phyloP scores from a whole-genome alignment of 2,888 invertebrate species.

The Synanthedon vespiformis region DNA sequence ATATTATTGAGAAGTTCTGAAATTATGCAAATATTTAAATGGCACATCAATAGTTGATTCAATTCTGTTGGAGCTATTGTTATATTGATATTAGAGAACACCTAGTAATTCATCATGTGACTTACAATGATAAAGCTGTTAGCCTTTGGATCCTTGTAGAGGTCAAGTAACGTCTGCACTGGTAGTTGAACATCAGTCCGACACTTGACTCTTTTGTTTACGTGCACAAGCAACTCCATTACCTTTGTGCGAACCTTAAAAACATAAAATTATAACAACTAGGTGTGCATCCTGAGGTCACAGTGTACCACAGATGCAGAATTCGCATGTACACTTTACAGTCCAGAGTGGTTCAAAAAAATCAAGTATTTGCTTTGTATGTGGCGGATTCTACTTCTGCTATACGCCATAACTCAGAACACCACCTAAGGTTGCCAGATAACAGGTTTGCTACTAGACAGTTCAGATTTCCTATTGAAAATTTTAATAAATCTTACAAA shows the following conservation, averaged over 20 bases:
- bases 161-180: slow-evolving; percentile 82
- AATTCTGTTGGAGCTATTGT: too few species aligned
- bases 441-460: too few species aligned
- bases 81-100: neutral
- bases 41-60: too few species aligned
- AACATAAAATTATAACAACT: neutral
- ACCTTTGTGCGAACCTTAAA: slow-evolving; percentile 77
- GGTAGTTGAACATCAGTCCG: slow-evolving; percentile 87
- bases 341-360: too few species aligned
- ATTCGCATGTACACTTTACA: too few species aligned
- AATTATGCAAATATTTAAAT: slow-evolving; percentile 20
- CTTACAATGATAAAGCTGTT: slow-evolving; percentile 84
- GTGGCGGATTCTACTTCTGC: too few species aligned
- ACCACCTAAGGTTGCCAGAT: too few species aligned
- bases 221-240: slow-evolving; percentile 91
- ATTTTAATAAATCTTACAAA: too few species aligned
- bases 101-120: slow-evolving; percentile 10
- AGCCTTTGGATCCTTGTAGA: slow-evolving; percentile 82
- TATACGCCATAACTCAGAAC: too few species aligned
- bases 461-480: too few species aligned
- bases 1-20: slow-evolving; percentile 94
- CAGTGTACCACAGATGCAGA: too few species aligned
- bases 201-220: slow-evolving; percentile 90
- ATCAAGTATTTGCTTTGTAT: too few species aligned
- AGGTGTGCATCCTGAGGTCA: neutral